Conservation (phyloP, 2,888 invertebrate genomes). For the Eupelmus urozonus region DNA sequence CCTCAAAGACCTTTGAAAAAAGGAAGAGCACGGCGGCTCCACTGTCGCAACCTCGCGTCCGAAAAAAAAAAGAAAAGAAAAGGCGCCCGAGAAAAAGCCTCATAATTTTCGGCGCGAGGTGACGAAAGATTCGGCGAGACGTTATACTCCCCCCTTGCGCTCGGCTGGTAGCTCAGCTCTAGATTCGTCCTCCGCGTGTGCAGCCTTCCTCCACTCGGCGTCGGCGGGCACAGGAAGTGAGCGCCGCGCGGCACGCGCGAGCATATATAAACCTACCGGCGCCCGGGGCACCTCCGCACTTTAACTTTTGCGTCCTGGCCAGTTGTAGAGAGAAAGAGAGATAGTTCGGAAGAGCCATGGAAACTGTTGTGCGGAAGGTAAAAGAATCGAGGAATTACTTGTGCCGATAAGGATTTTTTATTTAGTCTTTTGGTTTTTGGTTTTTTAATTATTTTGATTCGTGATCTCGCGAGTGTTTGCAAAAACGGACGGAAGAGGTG, state of each 20-base stretch:
- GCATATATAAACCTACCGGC: slow-evolving; percentile 69
- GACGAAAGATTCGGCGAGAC: slow-evolving; percentile 34
- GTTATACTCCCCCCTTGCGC: slow-evolving; percentile 19
- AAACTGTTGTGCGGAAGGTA: slow-evolving; percentile 57
- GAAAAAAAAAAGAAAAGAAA: not conserved
- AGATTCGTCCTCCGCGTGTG: slow-evolving; percentile 35
- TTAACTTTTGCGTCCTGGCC: slow-evolving; percentile 62
- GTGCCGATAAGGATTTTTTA: not conserved
- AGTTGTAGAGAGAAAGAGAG: too few species aligned
- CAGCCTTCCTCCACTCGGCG: slow-evolving; percentile 26
- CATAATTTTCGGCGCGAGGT: slow-evolving; percentile 9
- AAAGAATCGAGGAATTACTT: slow-evolving; percentile 9
- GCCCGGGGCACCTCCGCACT: slow-evolving; percentile 68
- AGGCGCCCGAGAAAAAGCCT: not conserved
- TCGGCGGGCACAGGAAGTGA: slow-evolving; percentile 46
- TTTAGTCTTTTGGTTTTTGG: not conserved
- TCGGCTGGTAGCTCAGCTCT: not conserved
- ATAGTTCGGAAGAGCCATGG: too few species aligned
- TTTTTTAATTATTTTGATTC: not conserved
- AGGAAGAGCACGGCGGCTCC: not conserved
- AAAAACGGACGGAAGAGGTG: not conserved
- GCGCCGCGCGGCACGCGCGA: slow-evolving; percentile 2
- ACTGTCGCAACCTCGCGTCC: not conserved
- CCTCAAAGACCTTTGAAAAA: not conserved
- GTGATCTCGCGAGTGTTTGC: slow-evolving; percentile 21